Percentiles rank a stretch among this genome's conserved stretches.
phyloP scores from a whole-genome alignment of 2,797 vertebrate genomes.

The Enteromius mattozi region DNA sequence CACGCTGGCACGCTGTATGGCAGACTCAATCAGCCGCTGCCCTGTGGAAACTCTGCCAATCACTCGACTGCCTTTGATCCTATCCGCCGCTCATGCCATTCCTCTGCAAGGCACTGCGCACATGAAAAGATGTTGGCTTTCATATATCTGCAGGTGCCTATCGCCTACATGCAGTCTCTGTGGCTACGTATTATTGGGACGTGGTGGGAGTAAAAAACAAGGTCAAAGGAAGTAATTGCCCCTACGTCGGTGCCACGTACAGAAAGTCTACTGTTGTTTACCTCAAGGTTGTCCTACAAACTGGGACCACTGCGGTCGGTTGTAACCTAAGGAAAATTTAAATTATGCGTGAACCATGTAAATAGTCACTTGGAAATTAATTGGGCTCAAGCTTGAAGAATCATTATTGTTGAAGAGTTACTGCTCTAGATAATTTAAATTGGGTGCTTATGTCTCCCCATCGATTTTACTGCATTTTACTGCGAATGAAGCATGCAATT shows the following conservation, averaged over 20 bases:
- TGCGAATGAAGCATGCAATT: slow-evolving; percentile 27
- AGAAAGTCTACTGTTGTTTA: slow-evolving; percentile 36
- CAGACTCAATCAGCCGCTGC: slow-evolving; percentile 66
- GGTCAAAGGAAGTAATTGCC: slow-evolving; percentile 61
- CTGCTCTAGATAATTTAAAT: slow-evolving; percentile 29
- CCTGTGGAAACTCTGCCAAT: slow-evolving; percentile 67
- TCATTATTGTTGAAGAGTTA: slow-evolving; percentile 6
- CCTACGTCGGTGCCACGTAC: background rate
- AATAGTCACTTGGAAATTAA: background rate
- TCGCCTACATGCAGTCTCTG: slow-evolving; percentile 53
- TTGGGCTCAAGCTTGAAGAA: slow-evolving; percentile 1
- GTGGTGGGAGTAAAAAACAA: slow-evolving; percentile 56
- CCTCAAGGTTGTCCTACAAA: slow-evolving; percentile 40
- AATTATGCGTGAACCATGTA: background rate
- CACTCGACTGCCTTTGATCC: slow-evolving; percentile 67
- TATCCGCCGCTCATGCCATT: slow-evolving; percentile 46
- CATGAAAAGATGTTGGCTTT: slow-evolving; percentile 57
- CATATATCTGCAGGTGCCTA: slow-evolving; percentile 56
- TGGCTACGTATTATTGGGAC: slow-evolving; percentile 41
- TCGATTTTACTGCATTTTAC: slow-evolving; percentile 9
- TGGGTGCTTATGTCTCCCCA: slow-evolving; percentile 23
- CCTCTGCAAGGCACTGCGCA: slow-evolving; percentile 34
- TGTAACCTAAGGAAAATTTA: background rate
- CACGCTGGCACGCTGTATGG: slow-evolving; percentile 63
- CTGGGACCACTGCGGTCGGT: background rate